These are phyloP conservation scores for Coregonus sp. DNA, from an alignment of 2,797 vertebrate genomes.

Conservation along the genomic window DNA sequence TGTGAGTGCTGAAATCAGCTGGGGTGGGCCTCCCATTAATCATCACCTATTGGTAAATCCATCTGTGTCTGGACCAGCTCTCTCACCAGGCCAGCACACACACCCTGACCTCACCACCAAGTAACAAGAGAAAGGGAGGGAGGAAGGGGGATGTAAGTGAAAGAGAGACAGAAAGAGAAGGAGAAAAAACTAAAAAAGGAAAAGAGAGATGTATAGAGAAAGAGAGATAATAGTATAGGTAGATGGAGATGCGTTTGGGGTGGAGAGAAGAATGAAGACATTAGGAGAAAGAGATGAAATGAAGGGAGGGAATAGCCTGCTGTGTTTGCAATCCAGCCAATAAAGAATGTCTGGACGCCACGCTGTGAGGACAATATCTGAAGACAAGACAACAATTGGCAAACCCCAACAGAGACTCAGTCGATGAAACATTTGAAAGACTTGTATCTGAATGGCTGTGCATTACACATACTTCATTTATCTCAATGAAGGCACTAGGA, in stretches of 20 bases:
- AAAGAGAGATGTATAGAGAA: not conserved
- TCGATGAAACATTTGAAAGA: not conserved
- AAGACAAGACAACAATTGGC: not conserved
- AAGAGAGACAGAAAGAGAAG: constrained; percentile 12
- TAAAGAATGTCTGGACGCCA: not conserved
- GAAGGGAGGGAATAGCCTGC: constrained; percentile 7
- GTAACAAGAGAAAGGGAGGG: constrained; percentile 25
- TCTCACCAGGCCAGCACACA: constrained; percentile 46
- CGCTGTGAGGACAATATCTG: constrained; percentile 1
- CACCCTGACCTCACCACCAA: constrained; percentile 35
- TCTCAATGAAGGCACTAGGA: constrained; percentile 9
- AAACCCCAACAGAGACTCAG: not conserved
- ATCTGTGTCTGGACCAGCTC: constrained; percentile 58
- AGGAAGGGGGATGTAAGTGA: not conserved
- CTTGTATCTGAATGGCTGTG: constrained; percentile 3
- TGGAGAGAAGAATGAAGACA: constrained; percentile 5
- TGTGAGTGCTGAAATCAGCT: constrained; percentile 74
- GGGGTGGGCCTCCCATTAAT: constrained; percentile 65
- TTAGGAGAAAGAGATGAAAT: constrained; percentile 22
- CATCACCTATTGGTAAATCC: constrained; percentile 76
- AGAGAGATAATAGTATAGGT: not conserved
- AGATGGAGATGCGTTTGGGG: not conserved
- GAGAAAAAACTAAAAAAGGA: not conserved
- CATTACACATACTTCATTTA: not conserved
- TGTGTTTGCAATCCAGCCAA: constrained; percentile 3